These are phyloP conservation scores for Scolopax bukidnonensis DNA, from an alignment of 2,797 vertebrate genomes.

Conservation along the genomic window DNA sequence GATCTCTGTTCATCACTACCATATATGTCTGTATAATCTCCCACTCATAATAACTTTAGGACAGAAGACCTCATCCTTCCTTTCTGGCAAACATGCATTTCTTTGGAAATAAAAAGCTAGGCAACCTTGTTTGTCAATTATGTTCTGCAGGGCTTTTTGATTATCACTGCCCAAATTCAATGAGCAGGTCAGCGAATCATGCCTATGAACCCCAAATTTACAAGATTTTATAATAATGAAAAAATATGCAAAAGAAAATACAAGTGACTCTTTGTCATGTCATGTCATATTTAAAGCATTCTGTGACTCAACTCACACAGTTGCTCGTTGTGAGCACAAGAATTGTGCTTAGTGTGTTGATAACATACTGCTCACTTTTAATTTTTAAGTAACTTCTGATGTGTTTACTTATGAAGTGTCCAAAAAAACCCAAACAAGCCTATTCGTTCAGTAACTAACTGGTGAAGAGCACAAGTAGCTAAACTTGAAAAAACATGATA, in stretches of 20 bases:
- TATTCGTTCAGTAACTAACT: background rate
- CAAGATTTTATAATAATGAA: background rate
- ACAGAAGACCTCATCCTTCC: background rate
- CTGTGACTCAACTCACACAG: background rate
- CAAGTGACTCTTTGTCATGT: background rate
- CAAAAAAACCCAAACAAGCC: background rate
- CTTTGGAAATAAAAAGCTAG: background rate
- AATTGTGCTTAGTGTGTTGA: background rate
- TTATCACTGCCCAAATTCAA: background rate
- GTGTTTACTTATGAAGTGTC: background rate
- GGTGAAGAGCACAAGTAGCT: background rate
- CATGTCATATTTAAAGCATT: background rate
- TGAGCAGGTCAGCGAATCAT: background rate
- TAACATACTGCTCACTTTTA: background rate
- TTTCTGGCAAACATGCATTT: background rate
- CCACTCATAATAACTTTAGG: background rate
- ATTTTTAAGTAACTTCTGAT: background rate
- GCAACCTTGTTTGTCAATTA: background rate
- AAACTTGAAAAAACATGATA: background rate
- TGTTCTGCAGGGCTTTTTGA: background rate
- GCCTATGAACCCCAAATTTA: background rate
- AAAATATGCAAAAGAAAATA: background rate
- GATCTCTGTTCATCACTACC: slow-evolving; percentile 43
- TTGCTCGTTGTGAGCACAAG: background rate
- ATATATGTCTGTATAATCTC: background rate